Percentiles rank a stretch among this genome's conserved stretches.
These are phyloP conservation scores for Lysandra bellargus DNA, from an alignment of 2,888 invertebrate species.

Conservation along the genomic window DNA sequence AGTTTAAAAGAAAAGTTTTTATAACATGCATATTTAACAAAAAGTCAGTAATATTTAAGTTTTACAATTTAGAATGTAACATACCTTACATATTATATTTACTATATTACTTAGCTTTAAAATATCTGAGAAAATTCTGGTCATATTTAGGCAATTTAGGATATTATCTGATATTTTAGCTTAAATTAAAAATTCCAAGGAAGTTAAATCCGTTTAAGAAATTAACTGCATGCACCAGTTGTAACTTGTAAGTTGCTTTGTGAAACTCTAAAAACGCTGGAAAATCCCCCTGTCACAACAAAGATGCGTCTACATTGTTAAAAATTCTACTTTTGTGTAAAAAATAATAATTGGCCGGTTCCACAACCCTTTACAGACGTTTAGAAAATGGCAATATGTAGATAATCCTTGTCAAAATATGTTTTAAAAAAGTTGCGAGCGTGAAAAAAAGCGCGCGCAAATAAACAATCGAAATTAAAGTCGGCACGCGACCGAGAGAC, in stretches of 20 bases:
- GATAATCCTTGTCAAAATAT: slow-evolving; percentile 7
- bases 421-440: not conserved
- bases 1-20: too few species aligned
- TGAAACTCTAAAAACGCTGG: not conserved
- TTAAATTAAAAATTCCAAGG: not conserved
- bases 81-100: too few species aligned
- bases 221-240: too few species aligned
- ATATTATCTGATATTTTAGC: too few species aligned
- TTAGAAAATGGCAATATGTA: not conserved
- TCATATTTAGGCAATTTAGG: too few species aligned
- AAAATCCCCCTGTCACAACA: not conserved
- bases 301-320: not conserved
- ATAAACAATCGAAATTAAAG: slow-evolving; percentile 58
- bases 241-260: too few species aligned
- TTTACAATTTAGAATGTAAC: too few species aligned
- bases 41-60: too few species aligned
- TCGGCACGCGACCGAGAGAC: slow-evolving; percentile 66
- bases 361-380: slow-evolving; percentile 11
- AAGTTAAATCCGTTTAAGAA: not conserved
- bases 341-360: slow-evolving; percentile 4
- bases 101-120: too few species aligned
- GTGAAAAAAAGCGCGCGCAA: slow-evolving; percentile 39
- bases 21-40: too few species aligned
- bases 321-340: slow-evolving; percentile 6
- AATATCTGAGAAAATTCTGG: too few species aligned